Conservation (phyloP, 2,888 invertebrate species). For the Drosophila algonquin region DNA sequence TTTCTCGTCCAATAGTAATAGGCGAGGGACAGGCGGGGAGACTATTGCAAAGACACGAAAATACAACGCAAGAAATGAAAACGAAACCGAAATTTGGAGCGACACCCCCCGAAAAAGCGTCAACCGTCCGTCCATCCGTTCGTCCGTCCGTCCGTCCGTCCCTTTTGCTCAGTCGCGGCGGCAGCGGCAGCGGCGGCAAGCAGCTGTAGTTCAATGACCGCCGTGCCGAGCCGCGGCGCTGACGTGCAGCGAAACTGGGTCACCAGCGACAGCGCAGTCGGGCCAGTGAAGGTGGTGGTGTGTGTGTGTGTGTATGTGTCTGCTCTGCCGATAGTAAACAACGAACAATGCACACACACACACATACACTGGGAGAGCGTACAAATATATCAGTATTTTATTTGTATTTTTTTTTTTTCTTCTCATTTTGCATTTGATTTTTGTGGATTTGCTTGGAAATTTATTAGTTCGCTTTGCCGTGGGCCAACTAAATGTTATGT, state of each 20-base stretch:
- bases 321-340: constrained; percentile 3
- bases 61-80: constrained; percentile 81
- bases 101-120: constrained; percentile 35
- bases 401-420: constrained; percentile 34
- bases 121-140: too few relatives aligned
- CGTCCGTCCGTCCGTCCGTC: not conserved
- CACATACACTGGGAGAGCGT: not conserved
- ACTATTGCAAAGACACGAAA: constrained; percentile 76
- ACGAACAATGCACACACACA: constrained; percentile 11
- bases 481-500: constrained; percentile 18
- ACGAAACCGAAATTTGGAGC: constrained; percentile 82
- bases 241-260: constrained; percentile 67
- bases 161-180: constrained; percentile 16
- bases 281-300: constrained; percentile 67
- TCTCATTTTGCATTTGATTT: constrained; percentile 63
- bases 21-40: constrained; percentile 40
- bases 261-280: constrained; percentile 36
- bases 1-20: constrained; percentile 72
- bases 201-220: constrained; percentile 73
- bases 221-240: constrained; percentile 33
- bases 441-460: constrained; percentile 38
- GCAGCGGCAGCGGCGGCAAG: not conserved
- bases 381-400: constrained; percentile 1
- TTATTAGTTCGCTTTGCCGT: constrained; percentile 27
- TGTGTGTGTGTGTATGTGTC: constrained; percentile 44